phyloP scores from a whole-genome alignment of 1,140 invertebrate genomes.

The Pseudoatta argentina region DNA sequence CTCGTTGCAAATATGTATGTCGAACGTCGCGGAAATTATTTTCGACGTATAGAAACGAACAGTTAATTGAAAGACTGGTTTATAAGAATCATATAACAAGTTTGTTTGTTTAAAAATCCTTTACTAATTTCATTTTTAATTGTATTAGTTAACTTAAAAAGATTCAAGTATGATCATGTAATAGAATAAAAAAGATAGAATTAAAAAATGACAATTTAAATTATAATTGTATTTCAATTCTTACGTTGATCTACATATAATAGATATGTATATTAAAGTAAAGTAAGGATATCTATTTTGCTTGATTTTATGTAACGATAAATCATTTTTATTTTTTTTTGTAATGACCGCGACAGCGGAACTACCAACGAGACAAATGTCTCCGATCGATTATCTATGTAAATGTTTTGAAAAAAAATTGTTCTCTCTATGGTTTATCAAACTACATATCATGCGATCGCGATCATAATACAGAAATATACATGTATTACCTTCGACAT shows the following conservation, averaged over 20 bases:
- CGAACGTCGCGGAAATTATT: conserved; percentile 36
- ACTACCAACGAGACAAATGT: not conserved
- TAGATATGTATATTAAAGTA: not conserved
- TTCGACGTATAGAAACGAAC: conserved; percentile 1
- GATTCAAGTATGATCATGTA: not conserved
- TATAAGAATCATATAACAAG: not conserved
- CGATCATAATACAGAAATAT: conserved; percentile 31
- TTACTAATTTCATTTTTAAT: not conserved
- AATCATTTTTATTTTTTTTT: not conserved
- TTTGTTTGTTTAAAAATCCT: not conserved
- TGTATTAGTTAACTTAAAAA: not conserved
- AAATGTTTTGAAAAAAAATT: conserved; percentile 26
- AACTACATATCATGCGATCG: conserved; percentile 2
- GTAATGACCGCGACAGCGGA: not conserved
- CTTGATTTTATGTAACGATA: not conserved
- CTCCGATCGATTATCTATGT: conserved; percentile 14
- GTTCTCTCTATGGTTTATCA: not conserved
- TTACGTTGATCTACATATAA: not conserved
- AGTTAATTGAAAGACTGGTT: conserved; percentile 9
- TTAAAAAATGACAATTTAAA: not conserved
- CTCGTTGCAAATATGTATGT: conserved; percentile 2
- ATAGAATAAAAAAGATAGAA: not conserved
- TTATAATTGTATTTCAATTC: not conserved
- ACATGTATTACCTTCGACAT: conserved; percentile 31
- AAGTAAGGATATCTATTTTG: not conserved